Percentiles rank a stretch among this genome's conserved stretches.
Evolutionary conservation across 2,797 vertebrate species (phyloP).

Genomic region (Spheniscus humboldti): DNA sequence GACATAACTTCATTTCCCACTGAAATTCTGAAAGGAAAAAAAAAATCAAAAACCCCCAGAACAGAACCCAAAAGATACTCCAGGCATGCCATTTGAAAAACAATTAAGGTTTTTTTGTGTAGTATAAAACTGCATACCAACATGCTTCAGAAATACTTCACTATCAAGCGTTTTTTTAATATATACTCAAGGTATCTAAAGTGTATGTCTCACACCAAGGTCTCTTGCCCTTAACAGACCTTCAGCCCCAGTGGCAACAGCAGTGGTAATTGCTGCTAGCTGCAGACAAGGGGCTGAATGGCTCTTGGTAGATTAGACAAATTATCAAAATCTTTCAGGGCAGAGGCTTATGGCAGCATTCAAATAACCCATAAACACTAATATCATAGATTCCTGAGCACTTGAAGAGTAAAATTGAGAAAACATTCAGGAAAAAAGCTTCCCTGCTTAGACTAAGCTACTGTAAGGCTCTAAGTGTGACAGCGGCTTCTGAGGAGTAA

Average conservation of each 20-base stretch:
- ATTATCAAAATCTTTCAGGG: background rate
- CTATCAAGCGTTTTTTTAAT: background rate
- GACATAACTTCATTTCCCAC: background rate
- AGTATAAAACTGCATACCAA: background rate
- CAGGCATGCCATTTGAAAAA: background rate
- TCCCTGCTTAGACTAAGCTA: background rate
- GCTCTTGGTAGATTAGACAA: background rate
- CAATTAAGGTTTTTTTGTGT: background rate
- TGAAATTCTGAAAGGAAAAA: background rate
- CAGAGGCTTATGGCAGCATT: background rate
- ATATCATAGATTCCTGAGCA: background rate
- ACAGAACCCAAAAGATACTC: background rate
- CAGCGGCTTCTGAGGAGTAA: background rate
- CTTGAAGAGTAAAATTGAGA: background rate
- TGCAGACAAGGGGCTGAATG: background rate
- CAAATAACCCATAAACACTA: background rate
- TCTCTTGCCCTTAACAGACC: background rate
- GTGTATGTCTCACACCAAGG: background rate
- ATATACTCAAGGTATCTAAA: background rate
- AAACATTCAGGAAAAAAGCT: background rate
- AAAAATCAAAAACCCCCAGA: fast-evolving
- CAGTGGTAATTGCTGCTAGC: background rate
- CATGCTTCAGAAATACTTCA: background rate
- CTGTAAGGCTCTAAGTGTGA: background rate
- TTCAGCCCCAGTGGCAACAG: background rate